Conservation (phyloP, 2,888 invertebrate genomes). For the Drosophila hamatofila region DNA sequence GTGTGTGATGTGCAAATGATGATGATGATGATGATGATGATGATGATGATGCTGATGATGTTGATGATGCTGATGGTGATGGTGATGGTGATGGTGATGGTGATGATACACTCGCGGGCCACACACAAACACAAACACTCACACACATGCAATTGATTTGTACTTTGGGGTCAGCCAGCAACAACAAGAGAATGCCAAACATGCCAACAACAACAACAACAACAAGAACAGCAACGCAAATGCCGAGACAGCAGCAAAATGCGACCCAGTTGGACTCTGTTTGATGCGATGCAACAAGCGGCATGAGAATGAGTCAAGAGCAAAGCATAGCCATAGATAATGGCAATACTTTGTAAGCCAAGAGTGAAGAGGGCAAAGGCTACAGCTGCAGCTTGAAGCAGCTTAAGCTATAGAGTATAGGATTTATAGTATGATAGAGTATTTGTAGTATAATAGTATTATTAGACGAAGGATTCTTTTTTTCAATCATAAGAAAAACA, state of each 20-base stretch:
- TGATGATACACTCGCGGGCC: slow-evolving; percentile 34
- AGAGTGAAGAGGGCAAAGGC: no score
- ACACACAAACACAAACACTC: slow-evolving; percentile 50
- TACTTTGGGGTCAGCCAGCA: slow-evolving; percentile 76
- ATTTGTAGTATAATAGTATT: no score
- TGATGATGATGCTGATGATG: no score
- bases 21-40: slow-evolving; percentile 16
- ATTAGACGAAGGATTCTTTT: no score
- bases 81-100: slow-evolving; percentile 9
- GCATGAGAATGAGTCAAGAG: no score
- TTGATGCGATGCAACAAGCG: not conserved
- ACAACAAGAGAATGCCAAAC: slow-evolving; percentile 62
- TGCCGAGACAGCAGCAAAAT: slow-evolving; percentile 39
- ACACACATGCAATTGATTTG: slow-evolving; percentile 70
- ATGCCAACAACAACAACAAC: slow-evolving; percentile 52
- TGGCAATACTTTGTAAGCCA: no score
- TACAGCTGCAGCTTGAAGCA: not conserved
- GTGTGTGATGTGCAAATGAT: slow-evolving; percentile 43
- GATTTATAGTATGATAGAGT: not conserved
- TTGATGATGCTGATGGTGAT: slow-evolving; percentile 27
- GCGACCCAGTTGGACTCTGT: slow-evolving; percentile 28
- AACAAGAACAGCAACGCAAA: slow-evolving; percentile 36
- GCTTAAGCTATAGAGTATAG: not conserved
- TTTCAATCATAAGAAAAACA: no score
- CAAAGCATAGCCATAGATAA: no score